Percentiles rank a stretch among this genome's conserved stretches.
Conservation (phyloP, 2,888 invertebrate genomes). For the Cremastinae sp. region DNA sequence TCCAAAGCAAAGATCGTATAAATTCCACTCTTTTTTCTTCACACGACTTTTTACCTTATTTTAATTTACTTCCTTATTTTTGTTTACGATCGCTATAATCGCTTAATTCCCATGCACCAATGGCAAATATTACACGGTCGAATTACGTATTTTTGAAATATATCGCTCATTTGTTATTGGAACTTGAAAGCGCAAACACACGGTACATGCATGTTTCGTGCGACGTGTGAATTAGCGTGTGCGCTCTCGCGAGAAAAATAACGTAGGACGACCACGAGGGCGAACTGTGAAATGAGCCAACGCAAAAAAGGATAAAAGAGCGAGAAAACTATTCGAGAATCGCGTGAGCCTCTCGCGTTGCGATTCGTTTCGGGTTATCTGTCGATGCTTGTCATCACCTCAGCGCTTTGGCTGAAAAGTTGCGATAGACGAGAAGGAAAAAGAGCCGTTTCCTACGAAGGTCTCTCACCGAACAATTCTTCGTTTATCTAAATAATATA, state of each 20-base stretch:
- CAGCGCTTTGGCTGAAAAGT: not conserved
- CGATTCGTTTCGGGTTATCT: slow-evolving; percentile 25
- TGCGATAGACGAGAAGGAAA: too few species aligned
- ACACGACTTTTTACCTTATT: slow-evolving; percentile 1
- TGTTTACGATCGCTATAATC: not conserved
- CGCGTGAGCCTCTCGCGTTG: slow-evolving; percentile 24
- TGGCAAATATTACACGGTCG: too few species aligned
- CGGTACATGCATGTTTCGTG: not conserved
- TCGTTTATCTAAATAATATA: too few species aligned
- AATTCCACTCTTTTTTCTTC: not conserved
- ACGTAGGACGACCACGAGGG: slow-evolving; percentile 25
- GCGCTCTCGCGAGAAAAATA: not conserved
- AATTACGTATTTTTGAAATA: too few species aligned
- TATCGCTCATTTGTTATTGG: too few species aligned
- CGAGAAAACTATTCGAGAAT: not conserved
- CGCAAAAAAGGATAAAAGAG: slow-evolving; percentile 5
- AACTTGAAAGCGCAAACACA: too few species aligned
- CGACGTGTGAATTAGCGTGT: not conserved
- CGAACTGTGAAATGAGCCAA: slow-evolving; percentile 14
- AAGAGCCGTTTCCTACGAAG: too few species aligned
- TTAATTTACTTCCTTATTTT: slow-evolving; percentile 7
- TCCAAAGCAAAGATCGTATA: not conserved
- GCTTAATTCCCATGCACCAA: too few species aligned
- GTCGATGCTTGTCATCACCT: slow-evolving; percentile 18
- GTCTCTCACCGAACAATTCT: too few species aligned